Evolutionary conservation across 2,888 invertebrate genomes (phyloP).

Genomic region (Isotomurus palustris): DNA sequence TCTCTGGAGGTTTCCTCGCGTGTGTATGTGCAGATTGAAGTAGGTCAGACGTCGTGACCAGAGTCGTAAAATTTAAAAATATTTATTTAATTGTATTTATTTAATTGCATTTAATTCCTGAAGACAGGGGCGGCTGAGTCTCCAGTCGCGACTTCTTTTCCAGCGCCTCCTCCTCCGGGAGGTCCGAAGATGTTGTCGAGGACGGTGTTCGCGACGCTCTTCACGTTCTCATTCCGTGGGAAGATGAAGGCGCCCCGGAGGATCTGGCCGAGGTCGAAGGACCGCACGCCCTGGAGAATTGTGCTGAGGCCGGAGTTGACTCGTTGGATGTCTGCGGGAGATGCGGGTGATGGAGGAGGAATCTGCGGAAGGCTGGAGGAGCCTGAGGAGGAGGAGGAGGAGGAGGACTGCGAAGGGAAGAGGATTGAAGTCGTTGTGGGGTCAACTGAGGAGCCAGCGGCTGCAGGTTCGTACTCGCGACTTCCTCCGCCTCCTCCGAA

Average conservation of each 20-base stretch:
- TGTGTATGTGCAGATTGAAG: too few relatives aligned
- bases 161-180: neutral
- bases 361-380: conserved; percentile 12
- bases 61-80: too few relatives aligned
- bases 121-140: neutral
- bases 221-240: conserved; percentile 38
- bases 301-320: conserved; percentile 38
- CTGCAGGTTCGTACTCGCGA: neutral
- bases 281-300: conserved; percentile 32
- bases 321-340: conserved; percentile 24
- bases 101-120: too few relatives aligned
- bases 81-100: too few relatives aligned
- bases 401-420: neutral
- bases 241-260: conserved; percentile 38
- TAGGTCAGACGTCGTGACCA: too few relatives aligned
- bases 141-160: too few relatives aligned
- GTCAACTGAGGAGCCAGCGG: too few relatives aligned
- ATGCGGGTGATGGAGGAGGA: conserved; percentile 5
- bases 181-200: conserved; percentile 37
- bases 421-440: conserved; percentile 2
- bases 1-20: too few relatives aligned
- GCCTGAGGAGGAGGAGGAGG: neutral
- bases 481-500: neutral
- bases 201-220: conserved; percentile 39
- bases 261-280: conserved; percentile 31